Evolutionary conservation across 2,113 vertebrate species (phyloP).

Genomic region (Acinonyx jubatus): DNA sequence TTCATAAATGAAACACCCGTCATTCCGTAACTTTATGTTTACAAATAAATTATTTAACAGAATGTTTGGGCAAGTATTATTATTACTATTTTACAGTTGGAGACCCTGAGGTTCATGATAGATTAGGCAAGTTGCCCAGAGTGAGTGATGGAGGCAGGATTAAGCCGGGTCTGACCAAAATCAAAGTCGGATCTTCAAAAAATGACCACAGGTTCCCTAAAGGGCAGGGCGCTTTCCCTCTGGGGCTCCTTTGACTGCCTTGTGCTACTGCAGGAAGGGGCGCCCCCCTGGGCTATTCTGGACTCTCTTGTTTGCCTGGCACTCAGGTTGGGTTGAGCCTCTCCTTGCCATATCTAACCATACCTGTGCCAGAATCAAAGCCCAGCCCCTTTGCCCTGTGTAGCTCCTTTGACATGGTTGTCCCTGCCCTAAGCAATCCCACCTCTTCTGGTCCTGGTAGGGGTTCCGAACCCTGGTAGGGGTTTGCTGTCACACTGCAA

Average conservation of each 20-base stretch:
- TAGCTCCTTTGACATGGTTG: not conserved
- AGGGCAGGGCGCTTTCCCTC: not conserved
- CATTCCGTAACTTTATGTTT: not conserved
- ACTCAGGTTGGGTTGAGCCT: not conserved
- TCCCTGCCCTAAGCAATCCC: not conserved
- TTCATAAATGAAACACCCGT: not conserved
- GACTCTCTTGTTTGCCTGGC: not conserved
- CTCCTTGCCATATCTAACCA: not conserved
- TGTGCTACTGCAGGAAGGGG: accelerated
- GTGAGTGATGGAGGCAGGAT: not conserved
- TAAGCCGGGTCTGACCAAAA: not conserved
- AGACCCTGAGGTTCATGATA: not conserved
- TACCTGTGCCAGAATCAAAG: not conserved
- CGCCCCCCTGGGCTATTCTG: not conserved
- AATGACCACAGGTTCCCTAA: not conserved
- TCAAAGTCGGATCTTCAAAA: not conserved
- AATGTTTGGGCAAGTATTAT: not conserved
- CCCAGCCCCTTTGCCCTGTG: not conserved
- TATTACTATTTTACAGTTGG: not conserved
- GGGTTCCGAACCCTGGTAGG: not conserved
- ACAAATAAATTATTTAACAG: not conserved
- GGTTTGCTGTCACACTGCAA: not conserved
- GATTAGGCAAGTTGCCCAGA: not conserved
- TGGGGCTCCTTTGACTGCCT: not conserved
- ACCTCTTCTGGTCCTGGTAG: not conserved